These are phyloP conservation scores for Conus betulinus DNA, from an alignment of 1,140 invertebrate species.

Conservation along the genomic window DNA sequence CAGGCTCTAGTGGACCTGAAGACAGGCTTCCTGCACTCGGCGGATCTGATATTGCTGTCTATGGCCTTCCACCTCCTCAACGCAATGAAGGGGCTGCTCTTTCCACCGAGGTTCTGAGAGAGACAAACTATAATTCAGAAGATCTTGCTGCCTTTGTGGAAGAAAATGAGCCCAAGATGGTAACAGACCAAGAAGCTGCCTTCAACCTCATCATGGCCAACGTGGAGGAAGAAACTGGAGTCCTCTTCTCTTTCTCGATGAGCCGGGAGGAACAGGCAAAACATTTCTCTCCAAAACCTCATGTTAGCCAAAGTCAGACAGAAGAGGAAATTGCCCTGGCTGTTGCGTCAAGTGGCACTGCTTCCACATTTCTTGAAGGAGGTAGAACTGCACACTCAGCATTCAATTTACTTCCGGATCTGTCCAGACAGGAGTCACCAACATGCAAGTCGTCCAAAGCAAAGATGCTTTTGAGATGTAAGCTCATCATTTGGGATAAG, in stretches of 20 bases:
- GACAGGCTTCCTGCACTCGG: background rate
- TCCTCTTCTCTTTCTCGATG: background rate
- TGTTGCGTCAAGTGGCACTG: constrained; percentile 61
- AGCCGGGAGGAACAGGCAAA: background rate
- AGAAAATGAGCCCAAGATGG: background rate
- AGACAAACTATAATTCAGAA: background rate
- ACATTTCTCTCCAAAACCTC: constrained; percentile 9
- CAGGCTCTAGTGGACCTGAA: background rate
- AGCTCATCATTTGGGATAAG: constrained; percentile 66
- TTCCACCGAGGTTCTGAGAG: background rate
- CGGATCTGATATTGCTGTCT: too few relatives aligned
- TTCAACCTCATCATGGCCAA: background rate
- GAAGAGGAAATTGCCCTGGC: constrained; percentile 3
- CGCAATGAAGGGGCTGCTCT: too few relatives aligned
- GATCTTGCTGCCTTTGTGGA: background rate
- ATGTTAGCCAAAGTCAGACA: background rate
- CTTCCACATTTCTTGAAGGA: constrained; percentile 56
- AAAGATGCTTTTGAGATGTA: background rate
- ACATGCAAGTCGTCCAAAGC: background rate
- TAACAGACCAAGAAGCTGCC: background rate
- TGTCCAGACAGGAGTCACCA: constrained; percentile 29
- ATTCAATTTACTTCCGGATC: constrained; percentile 43
- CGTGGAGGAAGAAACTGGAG: background rate
- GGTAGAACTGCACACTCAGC: constrained; percentile 53
- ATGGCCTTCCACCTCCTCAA: background rate